Evolutionary conservation across 2,797 vertebrate species (phyloP).

Genomic region (Glossophaga mutica): DNA sequence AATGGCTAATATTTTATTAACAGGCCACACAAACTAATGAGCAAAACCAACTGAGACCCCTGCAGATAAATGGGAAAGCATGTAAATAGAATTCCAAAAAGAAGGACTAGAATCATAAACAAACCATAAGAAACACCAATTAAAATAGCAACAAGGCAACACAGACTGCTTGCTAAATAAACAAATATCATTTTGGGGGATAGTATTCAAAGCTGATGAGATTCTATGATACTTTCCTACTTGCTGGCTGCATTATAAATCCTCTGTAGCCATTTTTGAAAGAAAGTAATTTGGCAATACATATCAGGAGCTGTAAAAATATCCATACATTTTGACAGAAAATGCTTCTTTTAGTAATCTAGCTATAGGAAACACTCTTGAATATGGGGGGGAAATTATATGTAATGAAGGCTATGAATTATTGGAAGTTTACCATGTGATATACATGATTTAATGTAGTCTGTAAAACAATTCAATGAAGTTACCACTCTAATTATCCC

Average conservation of each 20-base stretch:
- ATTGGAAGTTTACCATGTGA: not conserved
- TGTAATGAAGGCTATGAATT: not conserved
- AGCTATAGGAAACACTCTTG: not conserved
- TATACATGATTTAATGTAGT: not conserved
- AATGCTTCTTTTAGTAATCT: not conserved
- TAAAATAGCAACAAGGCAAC: not conserved
- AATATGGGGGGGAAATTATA: not conserved
- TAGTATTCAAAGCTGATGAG: not conserved
- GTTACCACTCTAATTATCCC: not conserved
- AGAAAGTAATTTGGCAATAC: not conserved
- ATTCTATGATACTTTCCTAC: not conserved
- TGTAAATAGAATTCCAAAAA: not conserved
- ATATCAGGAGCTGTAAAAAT: not conserved
- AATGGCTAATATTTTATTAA: constrained; percentile 6
- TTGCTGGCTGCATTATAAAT: not conserved
- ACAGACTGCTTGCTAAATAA: not conserved
- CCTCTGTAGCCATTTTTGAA: not conserved
- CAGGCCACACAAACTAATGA: not conserved
- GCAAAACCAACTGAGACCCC: not conserved
- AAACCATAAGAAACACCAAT: not conserved
- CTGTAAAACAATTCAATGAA: not conserved
- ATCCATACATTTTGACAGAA: not conserved
- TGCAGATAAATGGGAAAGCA: constrained; percentile 13
- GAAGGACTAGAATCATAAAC: not conserved
- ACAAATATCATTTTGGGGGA: not conserved